These are phyloP conservation scores for Acronicta psi DNA, from an alignment of 2,888 invertebrate genomes.

Conservation along the genomic window DNA sequence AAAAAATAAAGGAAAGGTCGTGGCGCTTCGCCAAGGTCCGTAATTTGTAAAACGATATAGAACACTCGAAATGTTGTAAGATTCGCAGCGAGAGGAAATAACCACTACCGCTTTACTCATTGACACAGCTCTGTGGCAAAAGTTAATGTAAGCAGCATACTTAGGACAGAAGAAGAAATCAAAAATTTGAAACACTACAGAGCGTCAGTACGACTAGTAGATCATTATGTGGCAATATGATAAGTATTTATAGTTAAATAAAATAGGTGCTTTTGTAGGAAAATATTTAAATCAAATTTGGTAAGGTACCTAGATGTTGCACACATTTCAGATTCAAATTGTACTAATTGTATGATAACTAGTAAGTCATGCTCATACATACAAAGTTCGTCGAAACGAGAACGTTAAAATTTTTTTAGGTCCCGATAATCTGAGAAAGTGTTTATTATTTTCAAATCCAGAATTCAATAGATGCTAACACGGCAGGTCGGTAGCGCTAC, in stretches of 20 bases:
- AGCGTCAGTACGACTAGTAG: too few relatives aligned
- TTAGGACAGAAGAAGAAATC: background rate
- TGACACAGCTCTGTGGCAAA: too few relatives aligned
- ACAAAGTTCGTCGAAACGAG: background rate
- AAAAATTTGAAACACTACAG: too few relatives aligned
- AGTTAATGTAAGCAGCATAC: too few relatives aligned
- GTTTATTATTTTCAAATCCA: constrained; percentile 23
- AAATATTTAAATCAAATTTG: too few relatives aligned
- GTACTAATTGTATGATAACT: constrained; percentile 23
- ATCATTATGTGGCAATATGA: too few relatives aligned
- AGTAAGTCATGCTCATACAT: constrained; percentile 12
- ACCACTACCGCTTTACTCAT: background rate
- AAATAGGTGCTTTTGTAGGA: too few relatives aligned
- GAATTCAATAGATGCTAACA: constrained; percentile 35
- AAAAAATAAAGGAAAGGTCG: constrained; percentile 61
- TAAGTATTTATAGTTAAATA: too few relatives aligned
- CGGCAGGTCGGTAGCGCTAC: constrained; percentile 27
- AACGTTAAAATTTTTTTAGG: constrained; percentile 1
- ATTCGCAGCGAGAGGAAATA: constrained; percentile 20
- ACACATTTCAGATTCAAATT: constrained; percentile 2
- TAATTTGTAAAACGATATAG: constrained; percentile 30
- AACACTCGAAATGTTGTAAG: constrained; percentile 35
- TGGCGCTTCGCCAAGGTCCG: constrained; percentile 58
- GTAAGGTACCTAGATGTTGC: too few relatives aligned
- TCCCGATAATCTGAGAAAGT: constrained; percentile 16